These are phyloP conservation scores for Eupleurogrammus muticus DNA, from an alignment of 2,797 vertebrate species.

Conservation along the genomic window DNA sequence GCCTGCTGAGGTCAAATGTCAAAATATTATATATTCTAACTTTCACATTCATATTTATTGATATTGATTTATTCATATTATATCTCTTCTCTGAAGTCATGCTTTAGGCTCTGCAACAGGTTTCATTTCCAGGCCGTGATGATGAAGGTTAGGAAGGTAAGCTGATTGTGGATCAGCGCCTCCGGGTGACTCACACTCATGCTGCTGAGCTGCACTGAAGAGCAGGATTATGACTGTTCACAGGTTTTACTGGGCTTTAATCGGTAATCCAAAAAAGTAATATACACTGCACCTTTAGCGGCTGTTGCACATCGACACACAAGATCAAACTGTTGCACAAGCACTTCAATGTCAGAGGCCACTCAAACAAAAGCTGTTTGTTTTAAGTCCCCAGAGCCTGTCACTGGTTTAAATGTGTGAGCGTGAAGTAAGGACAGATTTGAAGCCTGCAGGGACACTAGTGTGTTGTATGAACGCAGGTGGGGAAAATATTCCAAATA, in stretches of 20 bases:
- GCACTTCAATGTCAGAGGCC: slow-evolving; percentile 63
- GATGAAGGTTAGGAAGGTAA: slow-evolving; percentile 21
- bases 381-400: slow-evolving; percentile 45
- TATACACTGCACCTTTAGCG: slow-evolving; percentile 52
- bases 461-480: not conserved
- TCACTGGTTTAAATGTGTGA: slow-evolving; percentile 1
- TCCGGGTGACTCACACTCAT: slow-evolving; percentile 14
- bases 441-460: slow-evolving; percentile 8
- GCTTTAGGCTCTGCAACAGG: slow-evolving; percentile 24
- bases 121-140: slow-evolving; percentile 6
- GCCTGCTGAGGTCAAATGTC: no score
- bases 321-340: slow-evolving; percentile 47
- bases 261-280: slow-evolving; percentile 69
- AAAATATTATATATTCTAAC: no score
- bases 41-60: not conserved
- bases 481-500: not conserved
- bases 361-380: slow-evolving; percentile 65
- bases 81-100: not conserved
- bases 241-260: slow-evolving; percentile 65
- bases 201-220: slow-evolving; percentile 55
- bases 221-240: slow-evolving; percentile 67
- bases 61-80: not conserved
- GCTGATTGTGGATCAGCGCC: slow-evolving; percentile 50
- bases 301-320: slow-evolving; percentile 35
- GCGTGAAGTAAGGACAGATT: slow-evolving; percentile 13